These are phyloP conservation scores for Dreissena polymorpha DNA, from an alignment of 1,140 invertebrate species.

Conservation along the genomic window DNA sequence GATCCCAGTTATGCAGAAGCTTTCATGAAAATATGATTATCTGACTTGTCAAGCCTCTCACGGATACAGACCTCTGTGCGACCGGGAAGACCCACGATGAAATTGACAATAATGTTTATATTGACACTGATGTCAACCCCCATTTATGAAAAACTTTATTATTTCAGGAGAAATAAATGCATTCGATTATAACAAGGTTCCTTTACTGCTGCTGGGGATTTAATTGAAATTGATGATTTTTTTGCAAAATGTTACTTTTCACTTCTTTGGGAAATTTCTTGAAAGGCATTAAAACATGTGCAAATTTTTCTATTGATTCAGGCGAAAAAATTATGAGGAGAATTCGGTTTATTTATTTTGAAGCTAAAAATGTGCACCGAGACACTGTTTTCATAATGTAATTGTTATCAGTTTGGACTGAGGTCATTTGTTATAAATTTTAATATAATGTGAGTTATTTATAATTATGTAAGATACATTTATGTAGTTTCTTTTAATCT, in stretches of 20 bases:
- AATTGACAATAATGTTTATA: slow-evolving; percentile 55
- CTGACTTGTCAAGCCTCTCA: slow-evolving; percentile 45
- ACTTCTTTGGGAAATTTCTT: background rate
- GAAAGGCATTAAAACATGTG: too few relatives aligned
- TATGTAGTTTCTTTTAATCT: too few relatives aligned
- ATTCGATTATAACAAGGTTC: slow-evolving; percentile 41
- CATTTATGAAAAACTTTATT: slow-evolving; percentile 56
- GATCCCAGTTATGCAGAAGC: slow-evolving; percentile 4
- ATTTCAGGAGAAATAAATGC: slow-evolving; percentile 53
- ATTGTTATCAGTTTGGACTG: too few relatives aligned
- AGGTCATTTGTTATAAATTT: too few relatives aligned
- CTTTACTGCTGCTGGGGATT: slow-evolving; percentile 19
- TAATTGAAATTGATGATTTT: slow-evolving; percentile 55
- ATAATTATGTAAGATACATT: too few relatives aligned
- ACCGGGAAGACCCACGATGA: slow-evolving; percentile 37
- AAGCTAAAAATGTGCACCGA: too few relatives aligned
- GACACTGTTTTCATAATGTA: too few relatives aligned
- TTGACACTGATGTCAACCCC: slow-evolving; percentile 43
- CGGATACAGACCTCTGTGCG: slow-evolving; percentile 38
- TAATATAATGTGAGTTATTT: too few relatives aligned
- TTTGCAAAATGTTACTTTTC: slow-evolving; percentile 28
- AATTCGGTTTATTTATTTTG: too few relatives aligned
- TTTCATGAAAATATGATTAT: slow-evolving; percentile 28
- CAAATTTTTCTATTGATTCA: too few relatives aligned
- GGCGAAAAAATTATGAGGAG: too few relatives aligned